phyloP scores from a whole-genome alignment of 2,113 vertebrate species.

The Charina bottae region DNA sequence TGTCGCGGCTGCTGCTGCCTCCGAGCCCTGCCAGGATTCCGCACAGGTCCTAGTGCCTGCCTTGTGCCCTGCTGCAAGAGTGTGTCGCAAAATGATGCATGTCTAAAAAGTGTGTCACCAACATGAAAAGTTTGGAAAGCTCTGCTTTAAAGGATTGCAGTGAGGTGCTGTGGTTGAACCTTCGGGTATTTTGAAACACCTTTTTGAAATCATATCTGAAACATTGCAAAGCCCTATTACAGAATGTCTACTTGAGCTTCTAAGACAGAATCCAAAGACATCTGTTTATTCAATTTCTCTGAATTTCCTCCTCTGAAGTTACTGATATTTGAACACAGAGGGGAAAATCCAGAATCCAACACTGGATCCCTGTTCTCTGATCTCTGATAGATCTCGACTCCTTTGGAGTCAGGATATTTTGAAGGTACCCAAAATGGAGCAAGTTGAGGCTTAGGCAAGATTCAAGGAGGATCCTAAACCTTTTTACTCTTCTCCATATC shows the following conservation, averaged over 20 bases:
- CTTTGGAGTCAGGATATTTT: neutral
- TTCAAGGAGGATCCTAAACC: neutral
- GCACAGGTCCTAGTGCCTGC: too few species aligned
- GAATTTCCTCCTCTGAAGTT: neutral
- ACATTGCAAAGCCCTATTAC: neutral
- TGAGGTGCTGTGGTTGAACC: neutral
- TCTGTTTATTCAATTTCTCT: neutral
- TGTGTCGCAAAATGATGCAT: too few species aligned
- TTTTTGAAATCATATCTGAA: neutral
- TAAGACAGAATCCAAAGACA: neutral
- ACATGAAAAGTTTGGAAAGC: too few species aligned
- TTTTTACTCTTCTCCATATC: neutral
- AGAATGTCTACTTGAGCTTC: neutral
- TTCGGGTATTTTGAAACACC: neutral
- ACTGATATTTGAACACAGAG: neutral
- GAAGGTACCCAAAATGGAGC: neutral
- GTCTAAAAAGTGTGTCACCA: too few species aligned
- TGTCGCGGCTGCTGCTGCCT: too few species aligned
- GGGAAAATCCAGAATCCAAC: neutral
- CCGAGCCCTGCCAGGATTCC: too few species aligned
- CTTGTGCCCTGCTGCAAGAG: too few species aligned
- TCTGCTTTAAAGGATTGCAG: neutral
- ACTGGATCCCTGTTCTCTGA: neutral
- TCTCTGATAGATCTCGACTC: neutral
- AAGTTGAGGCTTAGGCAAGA: neutral